Conservation (phyloP, 2,113 vertebrate species). For the Bambusicola thoracicus region DNA sequence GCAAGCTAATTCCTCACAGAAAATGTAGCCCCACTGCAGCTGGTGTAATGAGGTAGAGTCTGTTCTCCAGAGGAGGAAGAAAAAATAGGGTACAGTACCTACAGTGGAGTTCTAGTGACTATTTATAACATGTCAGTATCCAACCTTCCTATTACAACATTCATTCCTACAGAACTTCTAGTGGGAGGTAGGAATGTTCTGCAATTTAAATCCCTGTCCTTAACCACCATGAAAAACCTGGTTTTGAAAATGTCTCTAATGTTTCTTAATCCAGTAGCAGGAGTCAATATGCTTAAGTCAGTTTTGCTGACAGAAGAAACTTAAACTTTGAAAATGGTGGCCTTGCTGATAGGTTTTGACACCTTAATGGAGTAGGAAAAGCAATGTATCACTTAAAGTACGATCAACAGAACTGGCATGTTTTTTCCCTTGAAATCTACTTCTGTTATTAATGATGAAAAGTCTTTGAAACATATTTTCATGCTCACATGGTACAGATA, state of each 20-base stretch:
- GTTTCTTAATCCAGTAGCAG: not conserved
- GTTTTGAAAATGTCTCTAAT: not conserved
- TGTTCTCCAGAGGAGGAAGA: accelerated
- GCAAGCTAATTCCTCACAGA: not conserved
- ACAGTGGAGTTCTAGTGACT: not conserved
- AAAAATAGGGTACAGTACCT: not conserved
- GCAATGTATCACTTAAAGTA: not conserved
- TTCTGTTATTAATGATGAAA: not conserved
- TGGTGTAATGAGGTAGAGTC: not conserved
- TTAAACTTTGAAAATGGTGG: not conserved
- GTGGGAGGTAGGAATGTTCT: not conserved
- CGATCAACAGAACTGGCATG: not conserved
- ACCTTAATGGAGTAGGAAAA: not conserved
- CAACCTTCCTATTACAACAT: not conserved
- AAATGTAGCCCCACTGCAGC: not conserved
- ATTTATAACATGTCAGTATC: not conserved
- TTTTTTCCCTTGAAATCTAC: not conserved
- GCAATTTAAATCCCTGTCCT: not conserved
- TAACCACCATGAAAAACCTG: not conserved
- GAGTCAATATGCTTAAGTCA: not conserved
- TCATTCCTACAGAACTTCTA: not conserved
- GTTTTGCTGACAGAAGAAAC: not conserved
- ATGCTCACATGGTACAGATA: not conserved
- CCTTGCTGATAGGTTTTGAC: not conserved
- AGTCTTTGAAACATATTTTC: not conserved